Evolutionary conservation across 1,140 invertebrate species (phyloP), one percentile per base, ranked within the genome.

Genomic region (Zaprionus tsacasi): DNA sequence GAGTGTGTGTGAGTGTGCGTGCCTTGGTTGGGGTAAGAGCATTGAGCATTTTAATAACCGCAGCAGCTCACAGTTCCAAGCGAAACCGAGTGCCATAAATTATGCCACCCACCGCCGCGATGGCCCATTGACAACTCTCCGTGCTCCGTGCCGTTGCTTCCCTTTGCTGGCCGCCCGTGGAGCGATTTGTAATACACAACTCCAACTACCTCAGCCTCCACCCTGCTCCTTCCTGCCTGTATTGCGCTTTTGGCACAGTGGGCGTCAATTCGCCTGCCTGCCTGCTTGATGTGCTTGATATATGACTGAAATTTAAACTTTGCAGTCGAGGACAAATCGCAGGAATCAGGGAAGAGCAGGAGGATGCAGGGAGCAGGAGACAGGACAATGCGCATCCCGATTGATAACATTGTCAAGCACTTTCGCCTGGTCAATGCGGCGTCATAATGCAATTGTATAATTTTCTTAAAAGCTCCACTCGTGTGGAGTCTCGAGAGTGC

Each of bases 361-460:
- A n/a, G 38, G 3, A 30, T 1, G 36, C 17, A 11, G 27, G 40
- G 21, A 48, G 52, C 11, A 27, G 43, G 33, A 1, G 45, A 50
- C 17, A 54, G 56, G 69, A 76, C 68, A 76, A 66, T 76, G 68
- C 67, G 67, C 76, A 70, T 78, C n/a, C 7, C 72, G 71, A 60
- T 76, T 76, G 69, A 70, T 76, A 45, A 45, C n/a, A 78, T 76
- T 78, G 76, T 76, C 57, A 61, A 65, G 71, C 71, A 76, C 61
- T 67, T 58, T 54, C n/a, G n/a, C 73, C 82, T 87, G 80, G 83
- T 74, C 83, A 88, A 68, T 83, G 70, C 58, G 85, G 83, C 83
- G 83, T 83, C 85, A 83, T 88, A 88, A 88, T 88, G 81, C 85
- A 88, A 88, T 88, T 89, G 85, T 79, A 88, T 89, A 88, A 88